Evolutionary conservation across 2,888 invertebrate species (phyloP).

Genomic region (Agapetus fuscipes): DNA sequence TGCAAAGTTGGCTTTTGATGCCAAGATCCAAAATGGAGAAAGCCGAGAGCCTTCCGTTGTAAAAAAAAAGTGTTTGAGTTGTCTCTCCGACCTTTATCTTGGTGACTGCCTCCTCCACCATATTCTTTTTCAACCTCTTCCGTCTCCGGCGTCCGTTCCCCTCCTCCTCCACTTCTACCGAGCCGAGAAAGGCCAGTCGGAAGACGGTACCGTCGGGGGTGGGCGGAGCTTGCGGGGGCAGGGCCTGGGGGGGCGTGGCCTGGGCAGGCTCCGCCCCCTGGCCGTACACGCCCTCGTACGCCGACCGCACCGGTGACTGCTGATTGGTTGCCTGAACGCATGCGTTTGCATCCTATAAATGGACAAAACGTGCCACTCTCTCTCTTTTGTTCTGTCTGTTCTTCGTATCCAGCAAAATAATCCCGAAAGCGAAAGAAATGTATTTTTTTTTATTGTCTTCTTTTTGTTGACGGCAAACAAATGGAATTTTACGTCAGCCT

Average conservation of each 20-base stretch:
- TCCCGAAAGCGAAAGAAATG: too few relatives aligned
- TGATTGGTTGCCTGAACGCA: constrained; percentile 21
- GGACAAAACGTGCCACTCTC: constrained; percentile 20
- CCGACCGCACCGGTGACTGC: constrained; percentile 15
- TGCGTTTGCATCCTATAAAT: constrained; percentile 21
- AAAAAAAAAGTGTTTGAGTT: constrained; percentile 21
- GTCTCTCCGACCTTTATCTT: constrained; percentile 67
- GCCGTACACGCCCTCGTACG: constrained; percentile 22
- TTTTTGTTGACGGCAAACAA: neutral
- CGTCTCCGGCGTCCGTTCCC: constrained; percentile 57
- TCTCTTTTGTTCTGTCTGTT: too few relatives aligned
- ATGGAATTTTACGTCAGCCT: constrained; percentile 13
- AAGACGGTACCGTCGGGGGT: constrained; percentile 60
- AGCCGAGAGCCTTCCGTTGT: too few relatives aligned
- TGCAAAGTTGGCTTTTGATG: too few relatives aligned
- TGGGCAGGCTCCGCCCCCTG: constrained; percentile 35
- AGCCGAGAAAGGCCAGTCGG: constrained; percentile 74
- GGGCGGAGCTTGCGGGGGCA: constrained; percentile 36
- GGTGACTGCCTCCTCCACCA: constrained; percentile 80
- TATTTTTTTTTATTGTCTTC: too few relatives aligned
- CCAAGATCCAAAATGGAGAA: too few relatives aligned
- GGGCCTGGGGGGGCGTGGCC: constrained; percentile 40
- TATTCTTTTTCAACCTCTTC: constrained; percentile 75
- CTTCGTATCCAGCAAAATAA: constrained; percentile 6
- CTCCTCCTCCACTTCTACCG: constrained; percentile 78